phyloP scores from a whole-genome alignment of 2,888 invertebrate species.

The Synanthedon vespiformis region DNA sequence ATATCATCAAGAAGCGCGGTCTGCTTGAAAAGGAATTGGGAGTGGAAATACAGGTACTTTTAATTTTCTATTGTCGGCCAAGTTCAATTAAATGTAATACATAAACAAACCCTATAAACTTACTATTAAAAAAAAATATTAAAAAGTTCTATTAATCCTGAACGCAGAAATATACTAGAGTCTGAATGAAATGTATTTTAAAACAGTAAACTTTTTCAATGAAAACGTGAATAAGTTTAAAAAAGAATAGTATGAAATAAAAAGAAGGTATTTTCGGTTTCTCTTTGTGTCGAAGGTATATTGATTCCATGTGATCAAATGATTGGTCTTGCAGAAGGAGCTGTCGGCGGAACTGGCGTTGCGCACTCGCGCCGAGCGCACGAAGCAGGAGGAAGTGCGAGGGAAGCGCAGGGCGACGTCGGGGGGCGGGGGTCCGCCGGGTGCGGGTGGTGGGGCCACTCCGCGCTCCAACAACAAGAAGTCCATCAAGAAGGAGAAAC shows the following conservation, averaged over 20 bases:
- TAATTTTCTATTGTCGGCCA: too few species aligned
- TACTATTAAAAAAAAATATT: too few species aligned
- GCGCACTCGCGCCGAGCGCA: constrained; percentile 78
- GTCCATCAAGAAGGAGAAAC: constrained; percentile 77
- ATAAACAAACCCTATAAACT: too few species aligned
- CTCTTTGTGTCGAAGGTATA: too few species aligned
- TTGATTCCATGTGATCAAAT: constrained; percentile 1
- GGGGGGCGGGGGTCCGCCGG: constrained; percentile 26
- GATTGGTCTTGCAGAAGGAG: constrained; percentile 70
- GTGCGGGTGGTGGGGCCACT: constrained; percentile 28
- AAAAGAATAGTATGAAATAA: too few species aligned
- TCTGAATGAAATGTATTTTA: too few species aligned
- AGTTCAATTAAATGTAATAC: too few species aligned
- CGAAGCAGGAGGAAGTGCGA: constrained; percentile 76
- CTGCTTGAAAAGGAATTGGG: constrained; percentile 90
- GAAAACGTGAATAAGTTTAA: background rate
- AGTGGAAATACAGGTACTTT: constrained; percentile 83
- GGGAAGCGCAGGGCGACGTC: constrained; percentile 51
- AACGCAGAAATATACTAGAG: too few species aligned
- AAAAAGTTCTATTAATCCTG: too few species aligned
- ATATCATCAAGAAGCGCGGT: constrained; percentile 91
- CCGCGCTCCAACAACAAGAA: constrained; percentile 29
- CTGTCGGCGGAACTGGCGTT: constrained; percentile 79
- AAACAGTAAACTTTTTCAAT: background rate
- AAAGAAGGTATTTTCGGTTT: background rate